These are phyloP conservation scores for Neogobius melanostomus DNA, from an alignment of 2,113 vertebrate species.

Conservation along the genomic window DNA sequence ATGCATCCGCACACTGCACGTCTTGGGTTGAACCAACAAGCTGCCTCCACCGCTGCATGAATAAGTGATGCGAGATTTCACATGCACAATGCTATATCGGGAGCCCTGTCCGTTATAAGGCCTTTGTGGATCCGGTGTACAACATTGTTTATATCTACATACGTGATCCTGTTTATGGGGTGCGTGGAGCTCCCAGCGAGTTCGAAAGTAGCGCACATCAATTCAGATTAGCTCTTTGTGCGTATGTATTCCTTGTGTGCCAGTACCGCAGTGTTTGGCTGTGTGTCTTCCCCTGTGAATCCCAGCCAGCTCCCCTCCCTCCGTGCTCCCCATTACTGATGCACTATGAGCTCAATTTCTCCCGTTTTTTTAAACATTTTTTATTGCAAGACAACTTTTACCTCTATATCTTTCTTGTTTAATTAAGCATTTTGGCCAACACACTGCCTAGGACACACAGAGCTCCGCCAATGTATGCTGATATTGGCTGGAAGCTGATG, in stretches of 20 bases:
- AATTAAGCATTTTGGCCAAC: constrained; percentile 44
- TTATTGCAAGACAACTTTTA: constrained; percentile 20
- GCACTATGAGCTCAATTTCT: constrained; percentile 10
- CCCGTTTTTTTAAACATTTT: constrained; percentile 44
- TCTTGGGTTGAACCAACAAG: constrained; percentile 38
- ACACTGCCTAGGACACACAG: constrained; percentile 29
- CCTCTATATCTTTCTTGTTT: constrained; percentile 21
- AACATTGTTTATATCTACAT: constrained; percentile 7
- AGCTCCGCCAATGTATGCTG: constrained; percentile 17
- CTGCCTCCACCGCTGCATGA: constrained; percentile 41
- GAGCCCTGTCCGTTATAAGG: constrained; percentile 11
- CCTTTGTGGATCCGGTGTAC: constrained; percentile 10
- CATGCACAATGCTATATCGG: constrained; percentile 28
- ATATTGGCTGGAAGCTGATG: constrained; percentile 9
- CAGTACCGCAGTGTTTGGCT: constrained; percentile 13
- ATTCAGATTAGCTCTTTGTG: constrained; percentile 7
- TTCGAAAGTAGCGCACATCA: constrained; percentile 7
- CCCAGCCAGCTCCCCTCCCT: constrained; percentile 29
- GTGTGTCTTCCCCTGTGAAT: constrained; percentile 26
- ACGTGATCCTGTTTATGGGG: constrained; percentile 16
- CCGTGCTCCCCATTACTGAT: constrained; percentile 35
- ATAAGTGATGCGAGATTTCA: constrained; percentile 43
- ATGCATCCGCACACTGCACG: constrained; percentile 4
- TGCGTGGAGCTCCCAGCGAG: neutral
- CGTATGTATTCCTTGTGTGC: constrained; percentile 1